Base-by-base conservation (phyloP, 1,140 invertebrate genomes). In the Laupala kohalensis region DNA sequence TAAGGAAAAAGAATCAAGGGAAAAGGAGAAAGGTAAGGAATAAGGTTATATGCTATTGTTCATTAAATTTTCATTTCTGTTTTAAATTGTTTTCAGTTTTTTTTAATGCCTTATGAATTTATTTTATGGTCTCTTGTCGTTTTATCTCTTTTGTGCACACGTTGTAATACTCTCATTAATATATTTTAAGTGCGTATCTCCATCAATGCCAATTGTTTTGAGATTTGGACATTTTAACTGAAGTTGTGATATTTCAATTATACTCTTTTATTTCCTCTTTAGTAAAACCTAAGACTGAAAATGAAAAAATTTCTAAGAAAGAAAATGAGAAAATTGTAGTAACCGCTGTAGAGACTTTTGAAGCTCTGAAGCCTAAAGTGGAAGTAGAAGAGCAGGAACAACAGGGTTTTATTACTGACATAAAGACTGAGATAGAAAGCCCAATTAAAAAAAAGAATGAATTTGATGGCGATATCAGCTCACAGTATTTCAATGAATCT, bases 1-100 rank as follows among this genome's bases (percentile, higher is more conserved):
- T 73, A 80, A 81, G 28, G 79, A 25, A 19, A 62, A 63, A 64
- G 53, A 70, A 19, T 26, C 15, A 25, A 30, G 65, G 24, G 53
- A 27, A 23, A 68, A 27, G 28, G 53, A 72, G 5, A 68, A 72
- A 72, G 29, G 71, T 72, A 67, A 24, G 5, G 15, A 29, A 29
- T 53, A 4, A n/a, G n/a, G n/a, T n/a, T n/a, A n/a, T n/a, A n/a
- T n/a, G n/a, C 9, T 13, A 53, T 53, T 53, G 37, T 13, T 69
- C 12, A 12, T 64, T n/a, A 23, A 64, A 69, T 23, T 69, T 29
- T 69, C 1, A 24, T 3, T 28, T 69, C n/a, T 69, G 29, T 24
- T 12, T 12, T 12, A 23, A 69, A 69, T 53, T 13, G 23, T 5
- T 15, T 26, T 24, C 2, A 28, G 12, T 12, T 12, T 12, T 63